Evolutionary conservation across 2,113 vertebrate species (phyloP).

Genomic region (Channa argus): DNA sequence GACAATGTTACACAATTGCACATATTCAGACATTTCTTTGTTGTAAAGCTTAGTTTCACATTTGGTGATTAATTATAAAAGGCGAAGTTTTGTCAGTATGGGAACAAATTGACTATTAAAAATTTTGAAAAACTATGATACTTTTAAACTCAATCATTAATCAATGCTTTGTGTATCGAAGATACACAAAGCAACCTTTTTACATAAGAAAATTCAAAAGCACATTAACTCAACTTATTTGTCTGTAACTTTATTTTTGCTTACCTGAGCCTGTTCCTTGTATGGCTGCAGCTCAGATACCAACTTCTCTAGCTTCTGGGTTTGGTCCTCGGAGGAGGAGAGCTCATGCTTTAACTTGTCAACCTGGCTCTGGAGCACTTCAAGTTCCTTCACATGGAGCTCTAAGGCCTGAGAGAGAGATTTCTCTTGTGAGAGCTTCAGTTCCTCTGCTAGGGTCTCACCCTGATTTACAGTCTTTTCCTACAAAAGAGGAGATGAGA

Average conservation of each 20-base stretch:
- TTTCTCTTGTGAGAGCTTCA: slow-evolving; percentile 84
- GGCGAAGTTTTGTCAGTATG: too few species aligned
- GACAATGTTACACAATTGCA: background rate
- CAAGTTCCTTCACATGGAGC: slow-evolving; percentile 78
- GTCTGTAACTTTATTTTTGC: background rate
- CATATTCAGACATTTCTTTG: background rate
- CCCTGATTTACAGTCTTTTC: slow-evolving; percentile 80
- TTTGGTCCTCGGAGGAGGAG: slow-evolving; percentile 74
- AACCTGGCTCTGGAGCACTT: slow-evolving; percentile 77
- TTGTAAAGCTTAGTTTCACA: background rate
- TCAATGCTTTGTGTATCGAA: too few species aligned
- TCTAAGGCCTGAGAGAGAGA: slow-evolving; percentile 77
- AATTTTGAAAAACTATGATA: too few species aligned
- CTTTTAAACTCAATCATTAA: background rate
- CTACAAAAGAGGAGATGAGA: slow-evolving; percentile 52
- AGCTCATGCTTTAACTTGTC: slow-evolving; percentile 81
- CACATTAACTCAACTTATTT: background rate
- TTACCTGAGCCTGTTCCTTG: slow-evolving; percentile 89
- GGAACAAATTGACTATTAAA: too few species aligned
- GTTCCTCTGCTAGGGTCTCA: slow-evolving; percentile 81
- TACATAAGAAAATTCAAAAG: background rate
- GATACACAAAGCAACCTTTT: background rate
- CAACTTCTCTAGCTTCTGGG: slow-evolving; percentile 80
- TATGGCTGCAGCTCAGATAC: slow-evolving; percentile 85
- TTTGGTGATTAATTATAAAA: background rate